Base-by-base conservation (phyloP, 2,113 vertebrate genomes). In the Megaleporinus macrocephalus region DNA sequence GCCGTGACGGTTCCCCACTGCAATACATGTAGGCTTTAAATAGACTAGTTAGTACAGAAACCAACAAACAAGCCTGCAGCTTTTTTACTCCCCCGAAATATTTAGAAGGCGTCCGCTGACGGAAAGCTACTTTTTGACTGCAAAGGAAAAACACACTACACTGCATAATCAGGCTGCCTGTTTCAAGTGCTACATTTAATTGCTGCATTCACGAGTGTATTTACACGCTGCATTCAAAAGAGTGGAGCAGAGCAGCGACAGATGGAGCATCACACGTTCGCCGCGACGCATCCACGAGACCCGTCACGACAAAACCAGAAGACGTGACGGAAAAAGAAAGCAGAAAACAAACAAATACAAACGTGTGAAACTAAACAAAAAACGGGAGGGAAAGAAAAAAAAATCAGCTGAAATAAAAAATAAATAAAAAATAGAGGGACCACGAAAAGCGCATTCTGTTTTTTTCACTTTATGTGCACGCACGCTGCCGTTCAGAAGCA, bases 241-340 rank as follows among this genome's bases (percentile, higher is more conserved):
- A 33, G 30, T 22, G 62, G 47, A 73, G 33, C 33, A 70, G 72
- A 16, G 7, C 36, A 62, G 76, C 18, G 49, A 75, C 84, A 81
- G 84, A 85, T 85, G 84, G 84, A 79, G 55, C 36, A 65, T 49
- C 47, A 71, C 76, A 71, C 47, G 4, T 71, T 33, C 33, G 55
- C n/a, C 75, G 73, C 29, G 72, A 74, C 59, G 71, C 84, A 86
- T 84, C 73, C 73, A 82, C 51, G 24, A 44, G 73, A 85, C 82
- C 82, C 79, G 80, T 79, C 70, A 83, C 20, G 47, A 85, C 30
- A 71, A 86, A 79, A 83, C 69, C 71, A 84, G 53, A 76, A 73
- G 33, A 84, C 29, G 9, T 51, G 63, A 36, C 41, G 65, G 66
- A 76, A 75, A 78, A 83, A 55, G 53, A 78, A 41, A n/a, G 78